These are phyloP conservation scores for Taeniopygia guttata DNA, from an alignment of 2,797 vertebrate genomes.

Conservation along the genomic window DNA sequence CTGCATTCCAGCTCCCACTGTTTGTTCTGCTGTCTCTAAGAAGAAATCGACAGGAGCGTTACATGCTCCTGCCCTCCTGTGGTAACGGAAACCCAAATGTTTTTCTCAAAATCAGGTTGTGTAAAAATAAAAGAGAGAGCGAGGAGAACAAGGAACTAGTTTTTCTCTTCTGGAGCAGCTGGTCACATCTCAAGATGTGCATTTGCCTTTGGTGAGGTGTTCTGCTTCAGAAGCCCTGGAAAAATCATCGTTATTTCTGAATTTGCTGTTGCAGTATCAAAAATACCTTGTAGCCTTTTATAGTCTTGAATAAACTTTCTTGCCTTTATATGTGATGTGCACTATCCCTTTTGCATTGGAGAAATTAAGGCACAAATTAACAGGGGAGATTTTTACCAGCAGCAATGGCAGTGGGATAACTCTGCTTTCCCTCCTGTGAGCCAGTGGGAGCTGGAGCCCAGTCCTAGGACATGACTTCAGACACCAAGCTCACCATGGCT, in stretches of 20 bases:
- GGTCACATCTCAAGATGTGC: background rate
- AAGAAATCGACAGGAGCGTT: background rate
- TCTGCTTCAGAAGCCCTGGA: background rate
- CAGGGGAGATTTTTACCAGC: background rate
- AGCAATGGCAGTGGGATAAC: background rate
- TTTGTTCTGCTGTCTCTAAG: background rate
- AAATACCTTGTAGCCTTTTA: background rate
- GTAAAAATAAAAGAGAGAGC: slow-evolving; percentile 6
- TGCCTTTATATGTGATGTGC: background rate
- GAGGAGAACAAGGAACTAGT: background rate
- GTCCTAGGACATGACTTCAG: background rate
- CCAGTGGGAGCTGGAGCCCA: background rate
- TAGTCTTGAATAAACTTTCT: background rate
- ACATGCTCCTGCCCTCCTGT: slow-evolving; percentile 61
- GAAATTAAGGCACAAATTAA: background rate
- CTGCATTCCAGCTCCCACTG: slow-evolving; percentile 27
- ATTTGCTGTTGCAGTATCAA: background rate
- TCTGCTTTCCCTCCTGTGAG: background rate
- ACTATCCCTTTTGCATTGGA: background rate
- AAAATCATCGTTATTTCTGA: background rate
- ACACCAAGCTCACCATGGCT: fast-evolving
- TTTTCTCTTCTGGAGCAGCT: background rate
- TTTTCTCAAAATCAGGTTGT: slow-evolving; percentile 11
- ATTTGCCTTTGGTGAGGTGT: background rate
- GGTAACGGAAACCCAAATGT: background rate